phyloP scores from a whole-genome alignment of 2,888 invertebrate species.

The Cantharis flavilabris region DNA sequence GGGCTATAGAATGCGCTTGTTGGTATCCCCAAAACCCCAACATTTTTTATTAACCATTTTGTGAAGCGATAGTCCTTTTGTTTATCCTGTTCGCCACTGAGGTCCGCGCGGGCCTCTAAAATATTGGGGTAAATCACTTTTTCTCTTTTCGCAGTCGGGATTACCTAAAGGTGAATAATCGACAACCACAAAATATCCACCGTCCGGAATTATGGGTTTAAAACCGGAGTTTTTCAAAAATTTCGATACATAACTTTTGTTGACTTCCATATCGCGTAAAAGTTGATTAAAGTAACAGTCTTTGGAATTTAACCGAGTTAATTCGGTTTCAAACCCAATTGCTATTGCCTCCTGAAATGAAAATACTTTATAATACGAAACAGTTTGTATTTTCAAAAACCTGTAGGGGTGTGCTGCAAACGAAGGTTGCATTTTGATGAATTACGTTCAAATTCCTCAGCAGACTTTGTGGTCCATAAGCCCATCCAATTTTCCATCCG shows the following conservation, averaged over 20 bases:
- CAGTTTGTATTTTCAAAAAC: constrained; percentile 51
- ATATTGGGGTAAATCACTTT: background rate
- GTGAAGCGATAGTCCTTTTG: constrained; percentile 90
- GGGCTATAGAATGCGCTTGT: constrained; percentile 90
- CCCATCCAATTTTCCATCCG: constrained; percentile 98
- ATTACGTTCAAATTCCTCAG: constrained; percentile 82
- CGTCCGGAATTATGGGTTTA: constrained; percentile 90
- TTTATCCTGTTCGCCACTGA: constrained; percentile 70
- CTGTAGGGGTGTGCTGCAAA: constrained; percentile 86
- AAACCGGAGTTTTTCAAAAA: constrained; percentile 80
- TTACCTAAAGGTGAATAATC: constrained; percentile 81
- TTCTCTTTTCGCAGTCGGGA: background rate
- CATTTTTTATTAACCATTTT: constrained; percentile 92
- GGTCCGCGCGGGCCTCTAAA: constrained; percentile 68
- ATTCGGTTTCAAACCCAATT: constrained; percentile 83
- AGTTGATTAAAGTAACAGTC: constrained; percentile 85
- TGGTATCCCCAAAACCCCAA: constrained; percentile 92
- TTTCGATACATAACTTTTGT: constrained; percentile 79
- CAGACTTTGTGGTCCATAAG: constrained; percentile 83
- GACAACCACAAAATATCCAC: constrained; percentile 96
- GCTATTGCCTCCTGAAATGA: constrained; percentile 86
- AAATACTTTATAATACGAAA: constrained; percentile 4
- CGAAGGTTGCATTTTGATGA: constrained; percentile 94
- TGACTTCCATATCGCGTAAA: constrained; percentile 72
- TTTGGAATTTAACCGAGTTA: constrained; percentile 67